phyloP scores from a whole-genome alignment of 1,140 invertebrate species.

The Araneus ventricosus region DNA sequence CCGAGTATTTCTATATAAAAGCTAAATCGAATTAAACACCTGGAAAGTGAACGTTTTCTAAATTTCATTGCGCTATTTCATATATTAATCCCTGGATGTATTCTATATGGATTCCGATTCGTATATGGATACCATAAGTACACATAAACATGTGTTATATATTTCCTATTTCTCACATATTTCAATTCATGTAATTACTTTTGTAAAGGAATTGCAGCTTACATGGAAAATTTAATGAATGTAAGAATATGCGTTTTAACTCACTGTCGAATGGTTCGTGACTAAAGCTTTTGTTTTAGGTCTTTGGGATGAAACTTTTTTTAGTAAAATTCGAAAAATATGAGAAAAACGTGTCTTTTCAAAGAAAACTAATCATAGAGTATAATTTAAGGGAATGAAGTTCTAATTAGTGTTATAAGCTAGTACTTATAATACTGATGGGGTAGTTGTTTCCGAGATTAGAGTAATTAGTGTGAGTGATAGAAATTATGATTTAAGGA shows the following conservation, averaged over 20 bases:
- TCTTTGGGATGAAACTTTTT: slow-evolving; percentile 2
- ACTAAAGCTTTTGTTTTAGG: not conserved
- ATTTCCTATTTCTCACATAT: too few species aligned
- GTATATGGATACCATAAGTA: too few species aligned
- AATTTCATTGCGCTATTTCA: too few species aligned
- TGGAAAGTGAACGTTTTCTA: too few species aligned
- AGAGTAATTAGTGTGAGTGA: not conserved
- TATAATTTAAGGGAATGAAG: not conserved
- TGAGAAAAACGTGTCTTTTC: not conserved
- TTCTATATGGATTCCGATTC: too few species aligned
- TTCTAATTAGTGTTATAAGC: slow-evolving; percentile 1
- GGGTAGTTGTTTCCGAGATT: not conserved
- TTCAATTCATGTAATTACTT: slow-evolving; percentile 31
- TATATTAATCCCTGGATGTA: too few species aligned
- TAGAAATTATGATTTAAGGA: too few species aligned
- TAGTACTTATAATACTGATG: not conserved
- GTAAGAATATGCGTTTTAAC: not conserved
- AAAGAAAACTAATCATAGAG: not conserved
- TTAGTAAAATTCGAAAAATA: slow-evolving; percentile 26
- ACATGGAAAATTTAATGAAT: slow-evolving; percentile 30
- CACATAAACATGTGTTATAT: too few species aligned
- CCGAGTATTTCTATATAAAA: too few species aligned
- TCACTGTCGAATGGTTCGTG: slow-evolving; percentile 14
- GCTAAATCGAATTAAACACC: too few species aligned
- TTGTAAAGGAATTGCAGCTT: slow-evolving; percentile 42